These are phyloP conservation scores for Ornithoptera priamus DNA, from an alignment of 2,888 invertebrate species.

Conservation along the genomic window DNA sequence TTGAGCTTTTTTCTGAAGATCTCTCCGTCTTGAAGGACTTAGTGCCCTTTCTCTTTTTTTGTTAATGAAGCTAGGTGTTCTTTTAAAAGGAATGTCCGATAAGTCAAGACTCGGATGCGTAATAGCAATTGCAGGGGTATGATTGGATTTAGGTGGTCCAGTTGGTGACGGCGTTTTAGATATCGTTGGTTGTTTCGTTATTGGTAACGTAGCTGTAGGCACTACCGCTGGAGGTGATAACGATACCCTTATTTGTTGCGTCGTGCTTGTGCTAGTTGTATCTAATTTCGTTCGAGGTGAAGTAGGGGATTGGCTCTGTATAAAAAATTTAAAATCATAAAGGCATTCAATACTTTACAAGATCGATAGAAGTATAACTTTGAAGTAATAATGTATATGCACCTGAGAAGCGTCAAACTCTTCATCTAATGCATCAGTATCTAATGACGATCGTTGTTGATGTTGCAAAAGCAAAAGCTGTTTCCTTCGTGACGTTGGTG, in stretches of 20 bases:
- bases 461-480: constrained; percentile 88
- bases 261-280: constrained; percentile 60
- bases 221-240: constrained; percentile 74
- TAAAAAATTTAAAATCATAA: constrained; percentile 29
- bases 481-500: constrained; percentile 89
- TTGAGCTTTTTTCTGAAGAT: constrained; percentile 62
- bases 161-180: constrained; percentile 60
- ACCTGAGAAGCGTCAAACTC: constrained; percentile 83
- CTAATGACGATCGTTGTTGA: constrained; percentile 91
- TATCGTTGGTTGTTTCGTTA: constrained; percentile 72
- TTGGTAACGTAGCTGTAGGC: constrained; percentile 65
- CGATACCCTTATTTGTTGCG: constrained; percentile 58
- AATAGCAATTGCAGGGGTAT: constrained; percentile 80
- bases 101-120: constrained; percentile 78
- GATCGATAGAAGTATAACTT: no score
- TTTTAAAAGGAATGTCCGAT: constrained; percentile 71
- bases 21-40: constrained; percentile 76
- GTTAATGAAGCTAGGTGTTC: constrained; percentile 74
- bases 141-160: constrained; percentile 55
- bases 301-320: constrained; percentile 75
- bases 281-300: constrained; percentile 77
- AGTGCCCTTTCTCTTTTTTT: constrained; percentile 75
- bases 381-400: constrained; percentile 26
- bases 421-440: constrained; percentile 89
- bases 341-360: no score